phyloP scores from a whole-genome alignment of 30 jellyfish, hydroid and myxozoan genomes.

The Rhopilema esculentum region DNA sequence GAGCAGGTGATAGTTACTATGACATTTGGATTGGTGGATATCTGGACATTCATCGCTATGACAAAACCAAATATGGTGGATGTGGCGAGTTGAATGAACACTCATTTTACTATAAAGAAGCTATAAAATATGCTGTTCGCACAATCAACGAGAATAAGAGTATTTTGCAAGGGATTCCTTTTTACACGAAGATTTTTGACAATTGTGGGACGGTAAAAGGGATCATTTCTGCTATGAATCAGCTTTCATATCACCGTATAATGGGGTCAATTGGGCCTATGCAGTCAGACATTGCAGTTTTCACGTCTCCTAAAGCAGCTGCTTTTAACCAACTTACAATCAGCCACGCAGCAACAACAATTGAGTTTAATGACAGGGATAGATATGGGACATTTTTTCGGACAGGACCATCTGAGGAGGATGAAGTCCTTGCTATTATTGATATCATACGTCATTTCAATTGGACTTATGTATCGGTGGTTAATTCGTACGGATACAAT shows the following conservation, averaged over 20 bases:
- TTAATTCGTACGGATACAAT: slow-evolving; percentile 23
- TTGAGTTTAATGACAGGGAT: slow-evolving; percentile 5
- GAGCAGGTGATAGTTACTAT: neutral
- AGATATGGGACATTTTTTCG: slow-evolving; percentile 27
- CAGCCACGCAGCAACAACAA: slow-evolving; percentile 27
- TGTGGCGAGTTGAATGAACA: slow-evolving; percentile 10
- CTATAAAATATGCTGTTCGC: slow-evolving; percentile 38
- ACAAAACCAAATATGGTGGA: neutral
- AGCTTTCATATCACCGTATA: neutral
- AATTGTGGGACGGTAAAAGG: neutral
- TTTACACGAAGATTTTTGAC: slow-evolving; percentile 7
- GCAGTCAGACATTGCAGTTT: slow-evolving; percentile 12
- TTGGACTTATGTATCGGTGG: slow-evolving; percentile 39
- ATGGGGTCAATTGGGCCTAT: slow-evolving; percentile 33
- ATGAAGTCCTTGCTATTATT: slow-evolving; percentile 3
- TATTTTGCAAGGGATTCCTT: slow-evolving; percentile 2
- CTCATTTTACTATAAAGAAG: slow-evolving; percentile 4
- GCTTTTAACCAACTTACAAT: neutral
- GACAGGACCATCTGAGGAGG: slow-evolving; percentile 41
- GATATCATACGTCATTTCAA: slow-evolving; percentile 20
- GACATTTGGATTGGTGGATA: slow-evolving; percentile 19
- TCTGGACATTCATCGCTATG: neutral
- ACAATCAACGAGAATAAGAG: neutral
- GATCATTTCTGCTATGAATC: neutral
- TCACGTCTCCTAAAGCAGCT: slow-evolving; percentile 1